Evolutionary conservation across 2,797 vertebrate species (phyloP), one percentile per base, ranked within the genome.

Genomic region (Macropus fuliginosus): DNA sequence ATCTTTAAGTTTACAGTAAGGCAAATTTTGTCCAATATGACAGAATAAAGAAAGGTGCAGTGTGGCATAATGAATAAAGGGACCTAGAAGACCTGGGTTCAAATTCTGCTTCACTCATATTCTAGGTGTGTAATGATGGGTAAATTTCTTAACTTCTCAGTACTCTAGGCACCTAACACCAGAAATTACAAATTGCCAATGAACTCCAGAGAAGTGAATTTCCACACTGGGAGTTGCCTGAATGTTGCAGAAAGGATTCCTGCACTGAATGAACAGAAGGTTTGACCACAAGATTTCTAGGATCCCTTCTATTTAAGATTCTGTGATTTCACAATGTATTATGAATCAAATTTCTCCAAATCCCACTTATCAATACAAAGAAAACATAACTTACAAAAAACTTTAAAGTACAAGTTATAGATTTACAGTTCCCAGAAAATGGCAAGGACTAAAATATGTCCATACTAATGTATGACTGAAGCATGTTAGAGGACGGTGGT

Each of bases 21-120:
- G n/a, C 66, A 81, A 27, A 46, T 46, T 81, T 81, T 81, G 31
- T 81, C 46, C 74, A 81, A 11, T 81, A 81, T 46, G 74, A 81
- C 40, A 46, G 8, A 46, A 94, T 94, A 97, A 96, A 89, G 29
- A 59, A 95, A 96, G 92, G 92, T 24, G 21, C 40, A 46, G 10
- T 46, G 74, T 46, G 74, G 16, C n/a, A 92, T 1, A 92, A 27
- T 91, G 55, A 31, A 28, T 95, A 91, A 31, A 81, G 29, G 40
- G 90, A 27, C 91, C 56, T 92, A 27, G 59, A 94, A 92, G 87
- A 96, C 16, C 91, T 95, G 54, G 40, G 93, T 92, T 97, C 92
- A 95, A 90, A 95, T 92, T 54, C 91, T 89, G 56, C 1, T 29
- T 90, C 46, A n/a, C 95, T 94, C n/a, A 92, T 91, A 94, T 91